These are phyloP conservation scores for Pogonomyrmex barbatus DNA, from an alignment of 1,140 invertebrate species.

Conservation along the genomic window DNA sequence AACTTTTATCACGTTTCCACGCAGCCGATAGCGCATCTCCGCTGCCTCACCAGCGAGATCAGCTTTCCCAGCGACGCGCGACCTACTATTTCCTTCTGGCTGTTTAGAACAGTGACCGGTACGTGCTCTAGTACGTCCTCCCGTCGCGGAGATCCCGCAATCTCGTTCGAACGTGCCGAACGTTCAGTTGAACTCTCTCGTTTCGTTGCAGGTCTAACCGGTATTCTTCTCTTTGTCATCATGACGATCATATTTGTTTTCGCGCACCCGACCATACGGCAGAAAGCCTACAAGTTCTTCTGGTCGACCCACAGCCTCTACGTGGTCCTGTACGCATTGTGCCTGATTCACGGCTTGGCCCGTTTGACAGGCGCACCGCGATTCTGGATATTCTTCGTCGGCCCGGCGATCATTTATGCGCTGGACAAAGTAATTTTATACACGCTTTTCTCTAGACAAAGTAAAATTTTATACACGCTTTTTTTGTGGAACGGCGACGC, in stretches of 20 bases:
- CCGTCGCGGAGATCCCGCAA: neutral
- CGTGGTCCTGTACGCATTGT: slow-evolving; percentile 95
- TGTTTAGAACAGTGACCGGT: slow-evolving; percentile 98
- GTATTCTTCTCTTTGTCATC: slow-evolving; percentile 96
- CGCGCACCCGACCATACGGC: slow-evolving; percentile 96
- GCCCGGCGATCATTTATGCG: slow-evolving; percentile 95
- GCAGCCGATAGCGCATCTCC: slow-evolving; percentile 96
- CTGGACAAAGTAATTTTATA: slow-evolving; percentile 93
- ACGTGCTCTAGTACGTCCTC: slow-evolving; percentile 88
- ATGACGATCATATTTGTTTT: slow-evolving; percentile 99
- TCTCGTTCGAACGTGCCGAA: neutral
- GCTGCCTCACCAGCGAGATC: slow-evolving; percentile 97
- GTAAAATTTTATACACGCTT: slow-evolving; percentile 60
- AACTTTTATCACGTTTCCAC: slow-evolving; percentile 99
- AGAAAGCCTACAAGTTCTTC: slow-evolving; percentile 98
- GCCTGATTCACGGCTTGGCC: slow-evolving; percentile 97
- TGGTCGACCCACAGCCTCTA: slow-evolving; percentile 99
- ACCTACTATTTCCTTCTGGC: slow-evolving; percentile 97
- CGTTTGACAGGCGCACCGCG: slow-evolving; percentile 95
- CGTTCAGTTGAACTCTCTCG: neutral
- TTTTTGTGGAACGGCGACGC: neutral
- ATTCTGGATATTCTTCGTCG: slow-evolving; percentile 98
- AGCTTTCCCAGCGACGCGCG: slow-evolving; percentile 96
- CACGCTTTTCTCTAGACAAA: neutral
- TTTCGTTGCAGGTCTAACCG: slow-evolving; percentile 92